Conservation (phyloP, 64 coral and sea anemone genomes). For the Dendrophyllia cribrosa region DNA sequence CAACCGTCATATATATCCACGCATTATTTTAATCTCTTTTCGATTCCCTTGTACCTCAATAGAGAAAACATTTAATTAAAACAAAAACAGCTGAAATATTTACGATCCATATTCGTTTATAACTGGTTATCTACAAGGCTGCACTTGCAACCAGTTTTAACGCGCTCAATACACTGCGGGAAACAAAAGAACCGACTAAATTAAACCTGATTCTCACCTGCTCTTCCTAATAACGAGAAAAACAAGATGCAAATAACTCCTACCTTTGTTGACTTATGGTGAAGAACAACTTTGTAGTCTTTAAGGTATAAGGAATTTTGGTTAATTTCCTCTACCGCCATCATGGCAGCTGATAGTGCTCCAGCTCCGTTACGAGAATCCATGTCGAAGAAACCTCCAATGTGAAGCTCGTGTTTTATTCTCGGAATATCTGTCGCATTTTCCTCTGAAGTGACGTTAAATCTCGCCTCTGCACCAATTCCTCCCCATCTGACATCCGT, state of each 20-base stretch:
- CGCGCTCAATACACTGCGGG: neutral
- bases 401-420: slow-evolving; percentile 35
- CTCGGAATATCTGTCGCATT: neutral
- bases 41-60: neutral
- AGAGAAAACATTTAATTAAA: neutral
- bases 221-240: neutral
- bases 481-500: neutral
- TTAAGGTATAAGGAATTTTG: slow-evolving; percentile 32
- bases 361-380: slow-evolving; percentile 41
- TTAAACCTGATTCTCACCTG: neutral
- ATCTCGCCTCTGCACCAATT: neutral
- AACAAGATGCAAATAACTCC: neutral
- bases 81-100: neutral
- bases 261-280: slow-evolving; percentile 59
- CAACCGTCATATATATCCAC: too few relatives aligned
- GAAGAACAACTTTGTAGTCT: slow-evolving; percentile 56
- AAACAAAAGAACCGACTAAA: neutral
- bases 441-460: neutral
- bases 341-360: slow-evolving; percentile 43
- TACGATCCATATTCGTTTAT: too few relatives aligned
- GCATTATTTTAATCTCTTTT: neutral
- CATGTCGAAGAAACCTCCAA: slow-evolving; percentile 80
- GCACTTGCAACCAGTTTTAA: neutral
- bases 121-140: neutral
- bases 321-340: slow-evolving; percentile 86